These are phyloP conservation scores for Podocnemis expansa DNA, from an alignment of 2,113 vertebrate genomes.

Conservation along the genomic window DNA sequence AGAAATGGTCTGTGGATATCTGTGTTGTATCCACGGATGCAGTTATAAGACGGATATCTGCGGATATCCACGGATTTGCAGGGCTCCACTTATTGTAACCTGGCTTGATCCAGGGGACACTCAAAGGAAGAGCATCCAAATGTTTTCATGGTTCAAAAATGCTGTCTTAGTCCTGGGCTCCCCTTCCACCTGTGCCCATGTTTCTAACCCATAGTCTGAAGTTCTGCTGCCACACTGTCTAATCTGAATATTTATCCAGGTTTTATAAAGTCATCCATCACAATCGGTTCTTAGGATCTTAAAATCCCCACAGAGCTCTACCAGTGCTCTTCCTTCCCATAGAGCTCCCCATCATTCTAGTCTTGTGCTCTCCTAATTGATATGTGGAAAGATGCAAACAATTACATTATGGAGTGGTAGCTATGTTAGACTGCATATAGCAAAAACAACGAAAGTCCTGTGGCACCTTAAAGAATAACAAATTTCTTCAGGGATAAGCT, in stretches of 20 bases:
- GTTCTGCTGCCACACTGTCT: neutral
- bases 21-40: too few species aligned
- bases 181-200: neutral
- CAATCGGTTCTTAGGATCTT: accelerated
- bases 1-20: too few species aligned
- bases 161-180: neutral
- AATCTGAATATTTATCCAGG: neutral
- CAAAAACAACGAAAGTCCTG: too few species aligned
- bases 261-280: neutral
- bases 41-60: too few species aligned
- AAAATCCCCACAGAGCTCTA: accelerated
- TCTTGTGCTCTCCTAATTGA: accelerated
- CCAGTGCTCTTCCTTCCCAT: neutral
- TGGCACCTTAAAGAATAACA: too few species aligned
- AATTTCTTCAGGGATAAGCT: too few species aligned
- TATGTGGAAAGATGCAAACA: accelerated
- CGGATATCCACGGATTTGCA: too few species aligned
- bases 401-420: too few species aligned
- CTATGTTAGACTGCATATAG: too few species aligned
- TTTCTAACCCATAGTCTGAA: neutral
- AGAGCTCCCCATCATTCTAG: too few species aligned
- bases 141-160: too few species aligned
- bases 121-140: neutral
- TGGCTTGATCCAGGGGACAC: neutral
- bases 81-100: too few species aligned